Base-by-base conservation (phyloP, 2,113 vertebrate species). In the Urocitellus parryii region DNA sequence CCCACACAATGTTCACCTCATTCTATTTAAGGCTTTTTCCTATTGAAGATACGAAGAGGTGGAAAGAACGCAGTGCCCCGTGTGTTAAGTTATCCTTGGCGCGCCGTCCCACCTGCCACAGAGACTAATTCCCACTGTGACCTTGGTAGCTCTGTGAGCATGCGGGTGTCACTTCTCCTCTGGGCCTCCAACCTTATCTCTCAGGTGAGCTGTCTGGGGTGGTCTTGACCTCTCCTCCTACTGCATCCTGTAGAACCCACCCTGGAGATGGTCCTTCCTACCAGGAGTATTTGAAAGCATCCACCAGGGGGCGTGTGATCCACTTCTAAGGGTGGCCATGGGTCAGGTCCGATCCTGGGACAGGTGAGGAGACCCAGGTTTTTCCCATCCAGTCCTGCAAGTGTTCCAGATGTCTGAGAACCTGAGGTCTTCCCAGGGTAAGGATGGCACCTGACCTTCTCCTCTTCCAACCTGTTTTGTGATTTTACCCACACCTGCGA, bases 301-400 rank as follows among this genome's bases (percentile, higher is more conserved):
- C 96, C 97, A 97, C 95, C 88, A 97, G 97, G 91, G 92, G 95
- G 92, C 77, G 84, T 39, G 1, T 25, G 87, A 4, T 32, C 84
- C 39, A 1, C 83, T 91, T 56, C 65, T 13, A 65, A 24, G 70
- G 29, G 37, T 45, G 70, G 45, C 70, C 11, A 0, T 1, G 8
- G 10, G 48, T 76, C 72, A 0, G 63, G 56, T 53, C 25, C 5
- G 53, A 32, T 4, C 5, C 16, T 12, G n/a, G 68, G 90, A 34
- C 48, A 27, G 27, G 24, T 12, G n/a, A 51, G 76, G 45, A 22
- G 37, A 20, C 93, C 48, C 56, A 12, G 34, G 56, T 34, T 68
- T 68, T 65, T 27, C 65, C 76, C 65, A 9, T 8, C 6, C 72
- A 25, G n/a, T 22, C 56, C 72, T 58, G 61, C 24, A 74, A 93